Conservation (phyloP, 2,888 invertebrate species). For the Zeuzera pyrina region DNA sequence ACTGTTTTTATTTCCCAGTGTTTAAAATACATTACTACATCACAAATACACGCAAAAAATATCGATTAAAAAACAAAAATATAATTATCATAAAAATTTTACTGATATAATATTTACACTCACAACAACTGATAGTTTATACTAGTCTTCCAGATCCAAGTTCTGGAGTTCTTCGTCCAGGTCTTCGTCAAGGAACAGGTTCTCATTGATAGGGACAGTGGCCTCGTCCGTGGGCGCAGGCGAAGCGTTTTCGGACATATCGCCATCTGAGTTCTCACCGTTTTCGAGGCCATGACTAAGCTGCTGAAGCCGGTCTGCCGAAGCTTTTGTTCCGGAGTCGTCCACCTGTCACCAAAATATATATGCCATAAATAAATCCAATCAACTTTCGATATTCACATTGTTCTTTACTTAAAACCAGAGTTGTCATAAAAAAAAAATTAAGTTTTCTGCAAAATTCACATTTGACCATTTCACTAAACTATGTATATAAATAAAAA, state of each 20-base stretch:
- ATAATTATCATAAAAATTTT: too few species aligned
- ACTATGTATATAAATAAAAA: too few species aligned
- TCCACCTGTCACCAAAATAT: constrained; percentile 71
- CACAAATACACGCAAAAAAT: too few species aligned
- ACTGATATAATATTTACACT: constrained; percentile 1
- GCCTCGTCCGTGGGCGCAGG: constrained; percentile 62
- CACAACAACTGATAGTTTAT: constrained; percentile 2
- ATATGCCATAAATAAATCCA: too few species aligned
- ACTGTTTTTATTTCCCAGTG: too few species aligned
- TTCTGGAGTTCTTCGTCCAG: constrained; percentile 89
- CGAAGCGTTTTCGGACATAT: constrained; percentile 13
- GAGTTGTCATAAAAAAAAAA: too few species aligned
- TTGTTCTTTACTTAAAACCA: too few species aligned
- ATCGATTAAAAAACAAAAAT: too few species aligned
- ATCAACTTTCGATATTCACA: too few species aligned
- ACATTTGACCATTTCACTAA: too few species aligned
- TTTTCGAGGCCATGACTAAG: constrained; percentile 39
- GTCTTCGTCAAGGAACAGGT: constrained; percentile 91
- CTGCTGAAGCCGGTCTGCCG: constrained; percentile 75
- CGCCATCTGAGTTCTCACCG: constrained; percentile 25
- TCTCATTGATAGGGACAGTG: constrained; percentile 90
- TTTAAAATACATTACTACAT: too few species aligned
- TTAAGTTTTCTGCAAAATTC: too few species aligned
- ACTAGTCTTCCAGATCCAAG: constrained; percentile 78
- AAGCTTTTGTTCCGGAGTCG: constrained; percentile 82